Base-by-base conservation (phyloP, 2,113 vertebrate genomes). In the Poeciliopsis occidentalis region DNA sequence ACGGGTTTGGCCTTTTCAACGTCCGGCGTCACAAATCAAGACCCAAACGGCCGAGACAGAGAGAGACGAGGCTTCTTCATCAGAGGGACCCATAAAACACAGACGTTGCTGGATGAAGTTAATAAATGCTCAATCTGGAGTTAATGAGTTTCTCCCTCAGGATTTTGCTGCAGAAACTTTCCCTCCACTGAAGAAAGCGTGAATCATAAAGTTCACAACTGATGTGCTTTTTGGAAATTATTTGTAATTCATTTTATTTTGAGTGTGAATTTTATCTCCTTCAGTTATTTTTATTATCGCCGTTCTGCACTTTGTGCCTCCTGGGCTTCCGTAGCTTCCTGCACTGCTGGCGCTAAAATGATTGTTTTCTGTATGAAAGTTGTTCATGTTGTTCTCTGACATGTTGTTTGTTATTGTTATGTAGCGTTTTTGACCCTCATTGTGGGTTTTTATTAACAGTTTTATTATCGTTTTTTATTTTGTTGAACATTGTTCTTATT, bases 1-100 rank as follows among this genome's bases (percentile, higher is more conserved):
- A 69, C 73, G 83, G 80, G 77, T 89, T 86, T 69, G 64, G 66
- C 26, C 51, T 74, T 67, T 75, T 27, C 24, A 57, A 27, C 80
- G 81, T 85, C 83, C 54, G 39, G 65, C 64, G 32, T 81, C 51
- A 71, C 17, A 80, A 73, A 73, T 63, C 64, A 61, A 64, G 65
- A 31, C 72, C 71, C 57, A 85, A 34, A 15, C 39, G 12, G 37
- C 31, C 27, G 34, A 41, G 24, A 69, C 24, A 17, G 24, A 0
- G 15, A 79, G 65, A 67, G 19, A 31, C 10, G 51, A n/a, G 51
- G 8, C 8, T n/a, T 57, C 51, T 57, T n/a, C 51, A 57, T 8
- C 4, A 5, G 15, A 0, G 24, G 65, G 64, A 47, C 19, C 15
- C 26, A 3, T 51, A 29, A 29, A 31, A 17, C 26, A n/a, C 64